Evolutionary conservation across 2,888 invertebrate genomes (phyloP), one percentile per base, ranked within the genome.

Genomic region (Lysandra coridon): DNA sequence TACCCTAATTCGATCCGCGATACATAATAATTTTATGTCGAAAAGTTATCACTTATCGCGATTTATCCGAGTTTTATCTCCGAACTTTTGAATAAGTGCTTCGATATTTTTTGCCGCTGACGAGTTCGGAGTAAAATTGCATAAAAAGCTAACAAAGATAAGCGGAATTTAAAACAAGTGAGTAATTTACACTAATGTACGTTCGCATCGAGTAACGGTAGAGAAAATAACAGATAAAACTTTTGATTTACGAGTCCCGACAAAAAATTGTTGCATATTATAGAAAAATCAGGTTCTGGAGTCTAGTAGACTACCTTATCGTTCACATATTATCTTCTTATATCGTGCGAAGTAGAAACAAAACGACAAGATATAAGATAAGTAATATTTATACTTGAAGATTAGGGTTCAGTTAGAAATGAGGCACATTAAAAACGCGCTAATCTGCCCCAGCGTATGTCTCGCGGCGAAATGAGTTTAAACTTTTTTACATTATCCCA

Each of bases 401-500:
- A 75, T 49, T 75, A n/a, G 75, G 44, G 75, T 75, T 79, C 75
- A 79, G 79, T 79, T 79, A 33, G 40, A 57, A 78, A 79, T 76
- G 76, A 53, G 30, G 76, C 30, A 73, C 74, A 75, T 75, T 79
- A 75, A 33, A 75, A 79, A 79, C 62, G 60, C 74, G 37, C 79
- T 81, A 80, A 82, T 81, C 80, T 80, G 33, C 78, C 78, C 80
- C 75, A 80, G 79, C 83, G 82, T 83, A 81, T 84, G 83, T 85
- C 84, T 84, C 83, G 83, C 83, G 87, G 86, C 87, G 84, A 84
- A 85, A 87, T 83, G 87, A 87, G 88, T 89, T 89, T 88, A 90
- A 92, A 92, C 90, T 91, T 92, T 91, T 92, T 91, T 88, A 85
- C 87, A 86, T 88, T 86, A 86, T 87, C 84, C 87, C 83, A 84